Conservation (phyloP, 2,113 vertebrate genomes). For the Leiothrix lutea region DNA sequence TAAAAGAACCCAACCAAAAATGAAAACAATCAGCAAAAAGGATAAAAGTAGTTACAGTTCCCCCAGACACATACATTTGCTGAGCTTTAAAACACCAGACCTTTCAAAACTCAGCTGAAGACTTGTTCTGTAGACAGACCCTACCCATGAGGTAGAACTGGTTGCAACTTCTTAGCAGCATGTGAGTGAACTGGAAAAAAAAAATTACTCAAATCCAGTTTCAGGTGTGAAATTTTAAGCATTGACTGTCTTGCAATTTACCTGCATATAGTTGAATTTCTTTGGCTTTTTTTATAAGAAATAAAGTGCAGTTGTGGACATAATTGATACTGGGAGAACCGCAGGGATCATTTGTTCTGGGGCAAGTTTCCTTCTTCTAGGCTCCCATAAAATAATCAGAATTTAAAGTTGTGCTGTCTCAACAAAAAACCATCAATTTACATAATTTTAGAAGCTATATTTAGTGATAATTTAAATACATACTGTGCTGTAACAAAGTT, state of each 20-base stretch:
- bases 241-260: background rate
- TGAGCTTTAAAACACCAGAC: background rate
- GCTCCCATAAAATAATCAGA: background rate
- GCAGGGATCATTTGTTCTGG: background rate
- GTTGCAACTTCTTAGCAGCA: background rate
- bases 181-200: background rate
- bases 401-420: background rate
- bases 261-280: background rate
- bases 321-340: background rate
- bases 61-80: background rate
- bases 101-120: background rate
- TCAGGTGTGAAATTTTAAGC: background rate
- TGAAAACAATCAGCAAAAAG: background rate
- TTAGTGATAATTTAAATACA: constrained; percentile 16
- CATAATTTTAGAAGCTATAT: background rate
- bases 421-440: background rate
- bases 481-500: background rate
- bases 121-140: rapidly evolving
- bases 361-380: background rate
- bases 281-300: background rate
- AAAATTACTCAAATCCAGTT: background rate
- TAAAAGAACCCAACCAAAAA: background rate
- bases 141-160: background rate
- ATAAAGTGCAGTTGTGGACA: background rate
- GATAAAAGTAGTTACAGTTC: background rate